Evolutionary conservation across 2,113 vertebrate genomes (phyloP).

Genomic region (Scalopus aquaticus): DNA sequence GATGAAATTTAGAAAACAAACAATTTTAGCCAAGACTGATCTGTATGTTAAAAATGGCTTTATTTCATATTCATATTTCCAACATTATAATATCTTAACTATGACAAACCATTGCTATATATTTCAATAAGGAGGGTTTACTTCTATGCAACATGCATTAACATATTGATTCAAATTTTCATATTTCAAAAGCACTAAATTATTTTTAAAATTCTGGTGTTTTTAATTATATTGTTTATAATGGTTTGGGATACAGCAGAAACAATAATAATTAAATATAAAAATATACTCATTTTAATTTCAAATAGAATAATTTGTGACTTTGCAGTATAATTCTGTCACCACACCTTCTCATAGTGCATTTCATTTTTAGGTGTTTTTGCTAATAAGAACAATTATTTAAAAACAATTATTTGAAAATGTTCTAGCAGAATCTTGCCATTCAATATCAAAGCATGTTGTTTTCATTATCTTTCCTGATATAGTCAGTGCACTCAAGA

Average conservation of each 20-base stretch:
- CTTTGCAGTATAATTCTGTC: neutral
- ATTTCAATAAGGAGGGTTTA: neutral
- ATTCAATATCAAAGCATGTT: neutral
- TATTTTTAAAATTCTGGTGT: neutral
- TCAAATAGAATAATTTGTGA: neutral
- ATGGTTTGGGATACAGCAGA: neutral
- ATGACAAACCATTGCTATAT: neutral
- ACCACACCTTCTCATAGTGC: neutral
- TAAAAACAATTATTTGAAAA: neutral
- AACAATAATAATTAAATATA: neutral
- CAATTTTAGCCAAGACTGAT: neutral
- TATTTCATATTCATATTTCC: neutral
- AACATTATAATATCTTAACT: neutral
- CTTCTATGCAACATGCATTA: neutral
- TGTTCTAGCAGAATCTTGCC: neutral
- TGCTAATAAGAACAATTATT: conserved; percentile 5
- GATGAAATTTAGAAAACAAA: neutral
- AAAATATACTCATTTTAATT: neutral
- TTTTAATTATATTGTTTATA: neutral
- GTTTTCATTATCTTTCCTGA: neutral
- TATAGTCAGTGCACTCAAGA: neutral
- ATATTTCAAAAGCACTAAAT: neutral
- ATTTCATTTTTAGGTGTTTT: neutral
- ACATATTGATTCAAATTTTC: neutral
- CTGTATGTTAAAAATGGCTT: neutral